A percentile compares a stretch with the other conserved stretches of the same genome.
phyloP scores from a whole-genome alignment of 2,888 invertebrate genomes.

The Sericinus montela region DNA sequence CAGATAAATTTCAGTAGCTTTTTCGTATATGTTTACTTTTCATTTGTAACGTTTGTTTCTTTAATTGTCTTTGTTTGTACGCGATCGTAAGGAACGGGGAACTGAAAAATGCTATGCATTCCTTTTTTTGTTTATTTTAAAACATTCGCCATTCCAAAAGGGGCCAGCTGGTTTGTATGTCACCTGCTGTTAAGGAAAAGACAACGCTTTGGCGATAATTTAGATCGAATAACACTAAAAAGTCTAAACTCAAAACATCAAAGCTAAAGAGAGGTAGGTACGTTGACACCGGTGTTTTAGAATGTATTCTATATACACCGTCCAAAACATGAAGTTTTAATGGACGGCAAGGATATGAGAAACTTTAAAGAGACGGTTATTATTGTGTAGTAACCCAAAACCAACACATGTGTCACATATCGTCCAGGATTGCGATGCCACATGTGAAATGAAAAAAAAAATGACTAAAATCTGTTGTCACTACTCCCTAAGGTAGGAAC shows the following conservation, averaged over 20 bases:
- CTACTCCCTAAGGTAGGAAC: slow-evolving; percentile 74
- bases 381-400: slow-evolving; percentile 73
- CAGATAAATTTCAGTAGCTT: slow-evolving; percentile 70
- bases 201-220: slow-evolving; percentile 28
- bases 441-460: slow-evolving; percentile 73
- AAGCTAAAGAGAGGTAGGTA: slow-evolving; percentile 51
- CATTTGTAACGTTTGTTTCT: slow-evolving; percentile 29
- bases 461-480: slow-evolving; percentile 76
- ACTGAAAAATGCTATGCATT: neutral
- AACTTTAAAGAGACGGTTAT: slow-evolving; percentile 70
- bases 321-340: slow-evolving; percentile 53
- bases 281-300: slow-evolving; percentile 48
- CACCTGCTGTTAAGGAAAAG: slow-evolving; percentile 50
- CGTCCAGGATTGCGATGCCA: slow-evolving; percentile 77
- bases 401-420: slow-evolving; percentile 77
- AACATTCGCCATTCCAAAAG: slow-evolving; percentile 14
- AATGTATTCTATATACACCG: slow-evolving; percentile 43
- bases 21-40: slow-evolving; percentile 57
- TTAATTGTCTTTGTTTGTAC: slow-evolving; percentile 29
- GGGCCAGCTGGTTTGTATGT: slow-evolving; percentile 38
- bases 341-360: slow-evolving; percentile 60
- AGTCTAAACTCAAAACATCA: slow-evolving; percentile 55
- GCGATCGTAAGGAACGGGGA: neutral
- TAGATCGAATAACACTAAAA: slow-evolving; percentile 57
- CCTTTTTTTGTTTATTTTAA: too few species aligned